These are phyloP conservation scores for Melanotaenia maccullochi DNA, from an alignment of 2,797 vertebrate species.

Conservation along the genomic window DNA sequence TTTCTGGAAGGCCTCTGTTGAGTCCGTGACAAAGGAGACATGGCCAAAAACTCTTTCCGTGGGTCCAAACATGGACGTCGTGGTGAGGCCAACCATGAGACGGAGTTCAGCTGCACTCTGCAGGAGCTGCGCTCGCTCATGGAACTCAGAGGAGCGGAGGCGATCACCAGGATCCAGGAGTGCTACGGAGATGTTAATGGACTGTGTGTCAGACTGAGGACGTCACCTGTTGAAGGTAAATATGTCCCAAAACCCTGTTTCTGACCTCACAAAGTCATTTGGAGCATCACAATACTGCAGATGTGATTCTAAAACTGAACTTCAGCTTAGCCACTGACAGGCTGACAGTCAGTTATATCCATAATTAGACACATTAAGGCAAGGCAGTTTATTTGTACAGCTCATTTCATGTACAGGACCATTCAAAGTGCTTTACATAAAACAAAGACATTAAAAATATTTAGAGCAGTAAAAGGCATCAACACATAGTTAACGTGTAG, in stretches of 20 bases:
- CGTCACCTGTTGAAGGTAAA: conserved; percentile 92
- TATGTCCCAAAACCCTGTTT: not conserved
- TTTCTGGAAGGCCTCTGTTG: conserved; percentile 66
- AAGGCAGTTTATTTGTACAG: too few relatives aligned
- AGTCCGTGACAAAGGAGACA: conserved; percentile 76
- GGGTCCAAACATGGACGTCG: conserved; percentile 88
- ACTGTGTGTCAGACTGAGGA: conserved; percentile 92
- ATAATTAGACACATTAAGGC: not conserved
- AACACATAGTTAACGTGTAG: too few relatives aligned
- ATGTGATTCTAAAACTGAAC: conserved; percentile 5
- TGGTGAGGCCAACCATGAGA: conserved; percentile 88
- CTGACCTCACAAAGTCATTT: not conserved
- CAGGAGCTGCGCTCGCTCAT: conserved; percentile 92
- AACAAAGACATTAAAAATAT: too few relatives aligned
- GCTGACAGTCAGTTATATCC: not conserved
- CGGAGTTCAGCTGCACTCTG: conserved; percentile 89
- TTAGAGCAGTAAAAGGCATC: too few relatives aligned
- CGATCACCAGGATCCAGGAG: conserved; percentile 89
- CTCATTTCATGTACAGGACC: too few relatives aligned
- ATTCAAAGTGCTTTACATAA: too few relatives aligned
- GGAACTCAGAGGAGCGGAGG: conserved; percentile 92
- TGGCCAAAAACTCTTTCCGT: conserved; percentile 93
- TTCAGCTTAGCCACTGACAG: not conserved
- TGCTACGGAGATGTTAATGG: conserved; percentile 90
- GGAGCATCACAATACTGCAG: not conserved